phyloP scores from a whole-genome alignment of 2,113 vertebrate species.

The Suricata suricatta region DNA sequence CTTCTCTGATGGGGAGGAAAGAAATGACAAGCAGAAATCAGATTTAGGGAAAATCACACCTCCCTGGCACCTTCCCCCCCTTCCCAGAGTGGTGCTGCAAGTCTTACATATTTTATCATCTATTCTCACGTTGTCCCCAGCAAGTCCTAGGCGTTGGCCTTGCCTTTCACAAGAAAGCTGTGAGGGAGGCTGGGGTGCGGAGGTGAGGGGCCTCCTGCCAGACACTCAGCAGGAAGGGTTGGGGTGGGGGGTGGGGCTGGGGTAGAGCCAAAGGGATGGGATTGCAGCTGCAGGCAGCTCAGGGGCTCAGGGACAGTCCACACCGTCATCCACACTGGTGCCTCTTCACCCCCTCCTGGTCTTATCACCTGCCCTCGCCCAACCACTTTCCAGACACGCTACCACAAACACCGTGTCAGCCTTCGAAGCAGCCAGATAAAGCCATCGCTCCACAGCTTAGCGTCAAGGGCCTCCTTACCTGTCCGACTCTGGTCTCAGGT shows the following conservation, averaged over 20 bases:
- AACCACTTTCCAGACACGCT: rapidly evolving
- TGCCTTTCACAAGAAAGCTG: slow-evolving; percentile 68
- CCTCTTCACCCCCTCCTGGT: not conserved
- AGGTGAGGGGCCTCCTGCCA: slow-evolving; percentile 44
- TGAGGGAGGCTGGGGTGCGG: not conserved
- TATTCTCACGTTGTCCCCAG: slow-evolving; percentile 59
- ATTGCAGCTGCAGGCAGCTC: not conserved
- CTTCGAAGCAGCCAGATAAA: not conserved
- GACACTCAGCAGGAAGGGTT: not conserved
- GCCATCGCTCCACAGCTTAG: not conserved
- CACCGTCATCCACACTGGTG: rapidly evolving
- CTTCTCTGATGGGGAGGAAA: not conserved
- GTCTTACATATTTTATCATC: slow-evolving; percentile 75
- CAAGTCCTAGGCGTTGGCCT: slow-evolving; percentile 25
- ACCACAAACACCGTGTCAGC: not conserved
- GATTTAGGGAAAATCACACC: slow-evolving; percentile 62
- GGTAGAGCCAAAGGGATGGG: not conserved
- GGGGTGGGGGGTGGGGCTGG: rapidly evolving
- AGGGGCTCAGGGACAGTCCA: not conserved
- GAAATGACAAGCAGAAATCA: not conserved
- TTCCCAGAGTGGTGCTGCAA: not conserved
- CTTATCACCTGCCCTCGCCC: not conserved
- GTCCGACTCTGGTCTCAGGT: not conserved
- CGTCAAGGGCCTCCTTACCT: not conserved
- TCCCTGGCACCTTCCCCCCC: not conserved